Evolutionary conservation across 2,797 vertebrate species (phyloP), one percentile per base, ranked within the genome.

Genomic region (Oreortyx pictus): DNA sequence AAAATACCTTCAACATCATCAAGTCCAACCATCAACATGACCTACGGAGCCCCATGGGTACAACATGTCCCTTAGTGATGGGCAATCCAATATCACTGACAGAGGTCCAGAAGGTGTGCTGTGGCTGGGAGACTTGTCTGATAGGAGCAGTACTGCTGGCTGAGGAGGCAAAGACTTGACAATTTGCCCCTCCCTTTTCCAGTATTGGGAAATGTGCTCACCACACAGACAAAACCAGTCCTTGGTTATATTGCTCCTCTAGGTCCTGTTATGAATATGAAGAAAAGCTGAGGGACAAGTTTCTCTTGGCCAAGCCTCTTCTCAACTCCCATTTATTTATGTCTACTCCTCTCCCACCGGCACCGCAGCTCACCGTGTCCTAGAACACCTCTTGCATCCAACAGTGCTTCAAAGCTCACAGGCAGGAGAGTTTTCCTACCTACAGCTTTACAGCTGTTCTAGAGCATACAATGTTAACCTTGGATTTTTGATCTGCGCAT

Each of bases 91-190:
- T 16, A 44, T 8, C 37, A 14, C 0, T 43, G 19, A 0, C 0
- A 0, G 1, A 4, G 23, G 24, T 3, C 13, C 19, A 22, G 41
- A 0, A 2, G 16, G 16, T 7, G 16, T 11, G 35, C 16, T 2
- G 1, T 5, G 37, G 7, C 31, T 24, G 50, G 16, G 47, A 67
- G 10, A 27, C n/a, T 10, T 39, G 11, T n/a, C 46, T 19, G 57
- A 12, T 11, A 29, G 23, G 24, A 87, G 49, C 0, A 1, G 33
- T 31, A 1, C 37, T 29, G 29, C 14, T 64, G 29, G 41, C 23
- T 54, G 68, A 25, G 0, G 0, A 25, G 27, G 31, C 10, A 59
- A 72, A 68, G 24, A 35, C 3, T 6, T 10, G 11, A 39, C 14
- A n/a, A 31, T 24, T 50, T 20, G 37, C 31, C 46, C 5, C 31